These are phyloP conservation scores for Glaucidium brasilianum DNA, from an alignment of 2,113 vertebrate genomes.

Conservation along the genomic window DNA sequence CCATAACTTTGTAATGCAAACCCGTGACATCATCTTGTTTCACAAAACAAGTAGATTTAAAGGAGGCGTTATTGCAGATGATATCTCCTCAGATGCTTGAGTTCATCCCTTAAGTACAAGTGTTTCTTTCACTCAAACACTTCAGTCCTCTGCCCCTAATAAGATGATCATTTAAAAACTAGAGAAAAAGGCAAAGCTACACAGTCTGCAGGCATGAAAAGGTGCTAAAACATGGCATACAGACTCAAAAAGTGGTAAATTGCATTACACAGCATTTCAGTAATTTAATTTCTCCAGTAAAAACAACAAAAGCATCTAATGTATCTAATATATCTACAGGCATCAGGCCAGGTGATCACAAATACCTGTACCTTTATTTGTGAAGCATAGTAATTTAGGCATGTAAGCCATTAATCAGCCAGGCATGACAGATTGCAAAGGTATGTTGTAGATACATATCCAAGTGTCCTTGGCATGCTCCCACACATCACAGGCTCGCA, in stretches of 20 bases:
- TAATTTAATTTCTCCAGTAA: neutral
- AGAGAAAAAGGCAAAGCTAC: neutral
- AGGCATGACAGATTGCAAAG: neutral
- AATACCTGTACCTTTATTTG: neutral
- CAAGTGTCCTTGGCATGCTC: neutral
- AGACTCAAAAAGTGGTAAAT: neutral
- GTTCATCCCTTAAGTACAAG: neutral
- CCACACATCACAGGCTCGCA: neutral
- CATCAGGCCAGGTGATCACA: neutral
- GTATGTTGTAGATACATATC: neutral
- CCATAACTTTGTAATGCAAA: neutral
- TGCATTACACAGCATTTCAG: neutral
- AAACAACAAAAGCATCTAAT: neutral
- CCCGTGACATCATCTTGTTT: neutral
- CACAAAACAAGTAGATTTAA: neutral
- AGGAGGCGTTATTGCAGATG: neutral
- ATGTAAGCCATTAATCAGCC: neutral
- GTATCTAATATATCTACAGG: accelerated
- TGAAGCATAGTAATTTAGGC: neutral
- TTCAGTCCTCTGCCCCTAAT: neutral
- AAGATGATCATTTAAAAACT: neutral
- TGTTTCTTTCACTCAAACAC: neutral
- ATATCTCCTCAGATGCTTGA: neutral
- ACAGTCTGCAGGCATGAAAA: neutral
- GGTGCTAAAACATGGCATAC: neutral